Evolutionary conservation across 2,797 vertebrate genomes (phyloP).

Genomic region (Zalophus californianus): DNA sequence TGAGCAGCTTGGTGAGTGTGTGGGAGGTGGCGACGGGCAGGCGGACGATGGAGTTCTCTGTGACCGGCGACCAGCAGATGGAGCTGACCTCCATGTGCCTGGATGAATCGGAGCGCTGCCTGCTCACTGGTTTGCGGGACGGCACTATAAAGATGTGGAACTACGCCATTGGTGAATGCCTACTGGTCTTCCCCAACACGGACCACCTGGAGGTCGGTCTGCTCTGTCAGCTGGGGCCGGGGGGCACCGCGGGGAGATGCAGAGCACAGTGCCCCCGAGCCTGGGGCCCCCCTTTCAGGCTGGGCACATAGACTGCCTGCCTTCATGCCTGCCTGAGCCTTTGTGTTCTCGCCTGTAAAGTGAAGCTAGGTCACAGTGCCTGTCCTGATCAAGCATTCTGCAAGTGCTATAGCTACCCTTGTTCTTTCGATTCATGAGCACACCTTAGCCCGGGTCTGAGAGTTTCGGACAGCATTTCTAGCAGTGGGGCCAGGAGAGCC

Average conservation of each 20-base stretch:
- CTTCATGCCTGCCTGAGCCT: not conserved
- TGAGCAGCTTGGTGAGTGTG: constrained; percentile 76
- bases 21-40: constrained; percentile 83
- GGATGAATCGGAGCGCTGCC: constrained; percentile 78
- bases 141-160: constrained; percentile 84
- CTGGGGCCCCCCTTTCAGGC: not conserved
- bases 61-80: not conserved
- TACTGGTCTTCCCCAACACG: constrained; percentile 77
- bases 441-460: not conserved
- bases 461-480: not conserved
- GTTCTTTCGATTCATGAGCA: not conserved
- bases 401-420: not conserved
- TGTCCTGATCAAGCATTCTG: not conserved
- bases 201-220: constrained; percentile 83
- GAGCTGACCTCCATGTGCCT: constrained; percentile 86
- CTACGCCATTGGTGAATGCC: constrained; percentile 80
- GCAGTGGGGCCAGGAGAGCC: not conserved
- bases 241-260: not conserved
- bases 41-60: constrained; percentile 80
- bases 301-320: not conserved
- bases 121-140: constrained; percentile 82
- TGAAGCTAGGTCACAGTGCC: not conserved
- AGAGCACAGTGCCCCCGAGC: not conserved
- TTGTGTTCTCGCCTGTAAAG: not conserved
- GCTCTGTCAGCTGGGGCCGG: not conserved